Evolutionary conservation across 2,113 vertebrate species (phyloP).

Genomic region (Myodes glareolus): DNA sequence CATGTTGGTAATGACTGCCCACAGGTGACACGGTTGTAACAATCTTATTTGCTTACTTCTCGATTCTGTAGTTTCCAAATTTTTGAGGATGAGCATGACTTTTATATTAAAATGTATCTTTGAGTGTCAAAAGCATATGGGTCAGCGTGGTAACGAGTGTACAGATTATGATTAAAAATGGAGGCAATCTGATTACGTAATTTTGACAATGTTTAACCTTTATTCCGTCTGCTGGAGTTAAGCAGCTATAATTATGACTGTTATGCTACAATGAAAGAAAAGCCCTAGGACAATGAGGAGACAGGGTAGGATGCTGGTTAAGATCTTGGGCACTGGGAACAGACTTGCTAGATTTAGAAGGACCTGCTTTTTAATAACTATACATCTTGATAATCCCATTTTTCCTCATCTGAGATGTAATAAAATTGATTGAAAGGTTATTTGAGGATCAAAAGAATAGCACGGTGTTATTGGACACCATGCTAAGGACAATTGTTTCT

Average conservation of each 20-base stretch:
- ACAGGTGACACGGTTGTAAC: background rate
- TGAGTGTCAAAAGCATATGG: background rate
- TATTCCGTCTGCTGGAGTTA: slow-evolving; percentile 35
- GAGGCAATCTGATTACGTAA: background rate
- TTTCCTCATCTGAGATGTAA: background rate
- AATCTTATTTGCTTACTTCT: background rate
- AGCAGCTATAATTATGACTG: slow-evolving; percentile 1
- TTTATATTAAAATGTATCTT: slow-evolving; percentile 4
- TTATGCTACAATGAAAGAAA: background rate
- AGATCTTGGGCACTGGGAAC: background rate
- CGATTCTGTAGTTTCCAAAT: background rate
- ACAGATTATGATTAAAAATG: background rate
- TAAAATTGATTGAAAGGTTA: background rate
- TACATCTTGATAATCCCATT: background rate
- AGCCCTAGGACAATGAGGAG: background rate
- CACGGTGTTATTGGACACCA: too few relatives aligned
- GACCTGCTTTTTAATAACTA: background rate
- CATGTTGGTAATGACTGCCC: background rate
- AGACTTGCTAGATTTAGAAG: background rate
- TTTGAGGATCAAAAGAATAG: background rate
- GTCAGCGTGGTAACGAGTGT: background rate
- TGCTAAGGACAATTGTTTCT: background rate
- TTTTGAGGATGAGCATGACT: background rate
- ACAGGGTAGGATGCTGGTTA: background rate
- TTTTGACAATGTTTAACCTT: slow-evolving; percentile 44